These are phyloP conservation scores for Dasysyrphus tricinctus DNA, from an alignment of 2,888 invertebrate species.

Conservation along the genomic window DNA sequence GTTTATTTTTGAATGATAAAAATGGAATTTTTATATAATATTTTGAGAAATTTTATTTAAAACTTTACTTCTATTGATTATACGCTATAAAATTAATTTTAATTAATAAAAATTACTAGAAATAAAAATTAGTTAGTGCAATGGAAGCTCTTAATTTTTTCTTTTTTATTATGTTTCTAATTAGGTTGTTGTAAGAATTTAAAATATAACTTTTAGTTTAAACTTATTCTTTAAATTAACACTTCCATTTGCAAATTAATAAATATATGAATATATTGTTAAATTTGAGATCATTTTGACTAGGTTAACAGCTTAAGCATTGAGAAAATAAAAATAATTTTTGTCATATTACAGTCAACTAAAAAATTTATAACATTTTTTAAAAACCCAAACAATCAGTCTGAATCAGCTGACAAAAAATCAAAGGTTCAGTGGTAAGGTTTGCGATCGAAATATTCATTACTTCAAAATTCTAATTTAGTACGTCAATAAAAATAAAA, in stretches of 20 bases:
- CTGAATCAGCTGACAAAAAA: too few species aligned
- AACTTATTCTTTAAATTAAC: constrained; percentile 22
- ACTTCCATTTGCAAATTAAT: constrained; percentile 66
- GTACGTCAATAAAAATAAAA: too few species aligned
- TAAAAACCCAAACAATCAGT: too few species aligned
- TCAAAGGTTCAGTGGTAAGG: too few species aligned
- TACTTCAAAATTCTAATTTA: too few species aligned
- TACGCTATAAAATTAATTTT: constrained; percentile 41
- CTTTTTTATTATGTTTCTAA: constrained; percentile 27
- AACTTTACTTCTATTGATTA: constrained; percentile 43
- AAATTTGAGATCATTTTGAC: constrained; percentile 26
- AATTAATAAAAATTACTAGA: constrained; percentile 39
- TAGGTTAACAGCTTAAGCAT: background rate
- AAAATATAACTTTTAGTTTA: constrained; percentile 11
- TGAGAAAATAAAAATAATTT: background rate
- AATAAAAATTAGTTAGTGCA: constrained; percentile 55
- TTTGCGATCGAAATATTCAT: too few species aligned
- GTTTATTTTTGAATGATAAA: constrained; percentile 57
- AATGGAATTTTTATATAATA: constrained; percentile 51
- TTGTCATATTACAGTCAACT: background rate
- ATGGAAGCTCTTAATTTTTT: constrained; percentile 69
- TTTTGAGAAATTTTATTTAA: constrained; percentile 53
- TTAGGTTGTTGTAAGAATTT: constrained; percentile 21
- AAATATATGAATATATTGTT: background rate
- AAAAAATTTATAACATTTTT: background rate